These are phyloP conservation scores for Pyrrhosoma nymphula DNA, from an alignment of 2,888 invertebrate species.

Conservation along the genomic window DNA sequence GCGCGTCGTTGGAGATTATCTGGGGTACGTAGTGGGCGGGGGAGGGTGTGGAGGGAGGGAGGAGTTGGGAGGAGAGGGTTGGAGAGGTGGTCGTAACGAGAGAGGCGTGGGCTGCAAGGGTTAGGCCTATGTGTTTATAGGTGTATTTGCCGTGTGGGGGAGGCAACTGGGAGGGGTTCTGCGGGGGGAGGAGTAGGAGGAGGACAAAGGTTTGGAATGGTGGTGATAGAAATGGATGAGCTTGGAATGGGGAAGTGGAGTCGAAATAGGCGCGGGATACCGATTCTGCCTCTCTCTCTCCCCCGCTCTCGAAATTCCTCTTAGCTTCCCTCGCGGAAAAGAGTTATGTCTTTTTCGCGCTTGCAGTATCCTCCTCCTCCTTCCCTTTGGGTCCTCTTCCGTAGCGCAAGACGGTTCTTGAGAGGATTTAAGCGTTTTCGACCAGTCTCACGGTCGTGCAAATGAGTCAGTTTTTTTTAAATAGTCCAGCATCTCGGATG, in stretches of 20 bases:
- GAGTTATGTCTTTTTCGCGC: background rate
- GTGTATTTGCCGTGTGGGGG: background rate
- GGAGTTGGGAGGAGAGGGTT: background rate
- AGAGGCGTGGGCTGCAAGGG: background rate
- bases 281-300: background rate
- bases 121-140: background rate
- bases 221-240: background rate
- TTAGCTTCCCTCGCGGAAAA: background rate
- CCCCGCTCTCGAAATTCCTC: background rate
- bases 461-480: no score
- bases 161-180: background rate
- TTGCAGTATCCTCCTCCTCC: background rate
- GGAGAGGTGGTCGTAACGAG: background rate
- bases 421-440: background rate
- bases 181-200: background rate
- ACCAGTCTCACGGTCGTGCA: no score
- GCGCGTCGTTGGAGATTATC: background rate
- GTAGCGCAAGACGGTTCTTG: background rate
- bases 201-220: background rate
- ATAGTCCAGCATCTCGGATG: no score
- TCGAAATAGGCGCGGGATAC: background rate
- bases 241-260: background rate
- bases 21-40: slow-evolving; percentile 30
- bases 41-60: background rate
- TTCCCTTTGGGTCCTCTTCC: no score